Evolutionary conservation across 2,113 vertebrate genomes (phyloP).

Genomic region (Sturnira hondurensis): DNA sequence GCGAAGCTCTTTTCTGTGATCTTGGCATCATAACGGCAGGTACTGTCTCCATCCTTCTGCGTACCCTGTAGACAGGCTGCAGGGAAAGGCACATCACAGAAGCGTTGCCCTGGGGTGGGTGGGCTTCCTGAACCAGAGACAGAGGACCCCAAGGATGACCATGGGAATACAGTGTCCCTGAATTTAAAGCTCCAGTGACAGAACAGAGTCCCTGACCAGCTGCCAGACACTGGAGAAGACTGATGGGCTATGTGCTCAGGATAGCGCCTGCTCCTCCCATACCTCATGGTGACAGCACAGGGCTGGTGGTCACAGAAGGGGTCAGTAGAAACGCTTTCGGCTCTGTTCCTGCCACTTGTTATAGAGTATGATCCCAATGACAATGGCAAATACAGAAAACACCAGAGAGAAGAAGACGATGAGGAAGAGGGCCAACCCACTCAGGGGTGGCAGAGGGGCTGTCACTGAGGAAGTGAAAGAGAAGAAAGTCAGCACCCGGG

Average conservation of each 20-base stretch:
- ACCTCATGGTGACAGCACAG: background rate
- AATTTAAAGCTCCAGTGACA: background rate
- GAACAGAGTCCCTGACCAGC: background rate
- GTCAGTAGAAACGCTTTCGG: slow-evolving; percentile 96
- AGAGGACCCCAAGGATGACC: background rate
- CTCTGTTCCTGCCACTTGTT: slow-evolving; percentile 95
- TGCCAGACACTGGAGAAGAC: background rate
- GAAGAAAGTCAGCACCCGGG: slow-evolving; percentile 1
- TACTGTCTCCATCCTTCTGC: background rate
- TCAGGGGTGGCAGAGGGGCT: slow-evolving; percentile 83
- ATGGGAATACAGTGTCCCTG: background rate
- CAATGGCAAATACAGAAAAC: slow-evolving; percentile 90
- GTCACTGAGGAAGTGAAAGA: slow-evolving; percentile 53
- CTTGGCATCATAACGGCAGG: background rate
- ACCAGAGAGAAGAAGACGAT: slow-evolving; percentile 93
- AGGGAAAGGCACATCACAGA: slow-evolving; percentile 59
- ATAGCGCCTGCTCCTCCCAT: background rate
- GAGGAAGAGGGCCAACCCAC: slow-evolving; percentile 90
- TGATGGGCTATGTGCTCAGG: background rate
- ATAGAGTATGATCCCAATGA: slow-evolving; percentile 91
- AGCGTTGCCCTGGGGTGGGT: background rate
- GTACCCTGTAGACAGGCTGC: background rate
- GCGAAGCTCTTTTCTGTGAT: background rate
- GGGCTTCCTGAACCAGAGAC: background rate
- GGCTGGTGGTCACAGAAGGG: background rate